These are phyloP conservation scores for Noctua fimbriata DNA, from an alignment of 2,888 invertebrate species.

Conservation along the genomic window DNA sequence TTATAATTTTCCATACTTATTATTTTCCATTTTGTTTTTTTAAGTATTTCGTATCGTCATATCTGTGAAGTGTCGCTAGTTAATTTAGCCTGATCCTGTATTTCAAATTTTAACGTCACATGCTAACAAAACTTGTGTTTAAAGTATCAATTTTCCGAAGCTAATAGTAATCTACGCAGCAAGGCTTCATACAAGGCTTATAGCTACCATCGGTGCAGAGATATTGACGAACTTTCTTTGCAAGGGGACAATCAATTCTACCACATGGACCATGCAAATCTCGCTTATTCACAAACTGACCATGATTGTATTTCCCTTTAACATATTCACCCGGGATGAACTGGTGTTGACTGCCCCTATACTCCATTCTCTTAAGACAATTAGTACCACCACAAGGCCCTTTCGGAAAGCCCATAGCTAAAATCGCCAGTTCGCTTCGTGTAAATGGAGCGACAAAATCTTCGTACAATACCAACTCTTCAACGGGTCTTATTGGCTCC, in stretches of 20 bases:
- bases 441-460: slow-evolving; percentile 86
- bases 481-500: slow-evolving; percentile 81
- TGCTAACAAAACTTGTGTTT: background rate
- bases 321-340: slow-evolving; percentile 84
- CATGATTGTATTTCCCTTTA: slow-evolving; percentile 85
- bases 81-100: background rate
- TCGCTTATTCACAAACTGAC: slow-evolving; percentile 86
- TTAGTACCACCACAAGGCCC: slow-evolving; percentile 89
- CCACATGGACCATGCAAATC: slow-evolving; percentile 88
- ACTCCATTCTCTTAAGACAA: slow-evolving; percentile 86
- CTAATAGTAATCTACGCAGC: slow-evolving; percentile 83
- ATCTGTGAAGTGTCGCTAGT: background rate
- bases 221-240: slow-evolving; percentile 83
- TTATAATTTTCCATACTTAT: background rate
- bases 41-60: no score
- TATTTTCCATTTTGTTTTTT: background rate
- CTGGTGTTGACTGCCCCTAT: slow-evolving; percentile 85
- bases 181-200: slow-evolving; percentile 86
- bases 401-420: slow-evolving; percentile 89
- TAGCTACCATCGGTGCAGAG: slow-evolving; percentile 84
- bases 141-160: slow-evolving; percentile 17
- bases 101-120: slow-evolving; percentile 16
- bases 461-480: slow-evolving; percentile 79
- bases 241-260: slow-evolving; percentile 86
- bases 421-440: slow-evolving; percentile 82